Base-by-base conservation (phyloP, 2,888 invertebrate genomes). In the Pristionchus japonicus region DNA sequence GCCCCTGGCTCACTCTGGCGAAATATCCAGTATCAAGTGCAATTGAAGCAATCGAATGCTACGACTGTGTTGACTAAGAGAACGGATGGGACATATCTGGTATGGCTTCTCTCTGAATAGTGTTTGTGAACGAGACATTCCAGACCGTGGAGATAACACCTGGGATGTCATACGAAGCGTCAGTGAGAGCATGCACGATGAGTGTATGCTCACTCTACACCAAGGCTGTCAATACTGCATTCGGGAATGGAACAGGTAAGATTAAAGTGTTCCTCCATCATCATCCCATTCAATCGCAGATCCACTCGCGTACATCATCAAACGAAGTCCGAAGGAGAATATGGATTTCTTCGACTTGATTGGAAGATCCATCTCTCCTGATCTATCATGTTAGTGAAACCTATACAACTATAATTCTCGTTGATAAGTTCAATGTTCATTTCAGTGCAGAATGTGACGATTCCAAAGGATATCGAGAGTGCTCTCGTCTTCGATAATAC, bases 1-100 rank as follows among this genome's bases (percentile, higher is more conserved):
- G 86, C 86, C 13, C 86, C 86, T 47, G 86, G 86, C 49, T 52
- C 86, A 2, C 86, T 86, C 34, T 86, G 86, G 86, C 37, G 86
- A 17, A 86, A 86, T 74, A 74, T 86, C 1, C 2, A 49, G 13
- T 86, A 86, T 15, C 57, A 86, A 86, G 86, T 86, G 13, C 49
- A 74, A 49, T 23, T 86, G 52, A 74, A 74, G 49, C 40, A 52
- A 17, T 23, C 49, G 3, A 74, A 86, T 74, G n/a, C 67, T 0
- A 52, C 86, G 0, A 37, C 27, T 2, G 49, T 86, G 15, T 3
- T 74, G n/a, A 49, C 47, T 9, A 61, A 70, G 34, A 47, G 61
- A 61, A 86, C 74, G 47, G 67, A 67, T n/a, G 70, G 64, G 1
- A 86, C 86, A 17, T 70, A 86, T 67, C 52, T 86, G 74, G 86